phyloP scores from a whole-genome alignment of 2,797 vertebrate genomes.

The Peromyscus melanophrys region DNA sequence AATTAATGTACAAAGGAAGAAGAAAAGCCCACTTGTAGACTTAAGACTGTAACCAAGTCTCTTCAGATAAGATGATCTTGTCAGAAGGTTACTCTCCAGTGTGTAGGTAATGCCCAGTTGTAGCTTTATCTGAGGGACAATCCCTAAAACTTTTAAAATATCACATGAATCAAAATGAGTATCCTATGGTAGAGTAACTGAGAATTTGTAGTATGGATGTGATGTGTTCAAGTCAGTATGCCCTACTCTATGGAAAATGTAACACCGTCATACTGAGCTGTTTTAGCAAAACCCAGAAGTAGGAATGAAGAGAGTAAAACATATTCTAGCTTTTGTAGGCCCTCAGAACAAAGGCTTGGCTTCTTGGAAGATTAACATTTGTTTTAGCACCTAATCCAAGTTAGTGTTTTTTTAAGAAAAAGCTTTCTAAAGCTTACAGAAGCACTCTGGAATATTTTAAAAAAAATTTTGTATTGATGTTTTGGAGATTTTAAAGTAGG shows the following conservation, averaged over 20 bases:
- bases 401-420: slow-evolving; percentile 4
- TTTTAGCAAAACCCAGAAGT: background rate
- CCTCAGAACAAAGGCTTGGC: background rate
- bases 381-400: background rate
- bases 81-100: background rate
- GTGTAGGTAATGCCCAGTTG: background rate
- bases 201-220: background rate
- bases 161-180: background rate
- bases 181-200: background rate
- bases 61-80: background rate
- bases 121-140: background rate
- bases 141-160: background rate
- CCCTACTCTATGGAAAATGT: background rate
- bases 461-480: background rate
- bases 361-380: background rate
- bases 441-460: background rate
- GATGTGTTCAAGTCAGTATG: background rate
- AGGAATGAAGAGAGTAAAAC: background rate
- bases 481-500: slow-evolving; percentile 13
- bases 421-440: background rate
- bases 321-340: background rate
- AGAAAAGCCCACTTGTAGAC: background rate
- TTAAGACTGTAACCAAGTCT: background rate
- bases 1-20: background rate
- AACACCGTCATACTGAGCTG: background rate